These are phyloP conservation scores for Eremophila alpestris DNA, from an alignment of 2,797 vertebrate species.

Conservation along the genomic window DNA sequence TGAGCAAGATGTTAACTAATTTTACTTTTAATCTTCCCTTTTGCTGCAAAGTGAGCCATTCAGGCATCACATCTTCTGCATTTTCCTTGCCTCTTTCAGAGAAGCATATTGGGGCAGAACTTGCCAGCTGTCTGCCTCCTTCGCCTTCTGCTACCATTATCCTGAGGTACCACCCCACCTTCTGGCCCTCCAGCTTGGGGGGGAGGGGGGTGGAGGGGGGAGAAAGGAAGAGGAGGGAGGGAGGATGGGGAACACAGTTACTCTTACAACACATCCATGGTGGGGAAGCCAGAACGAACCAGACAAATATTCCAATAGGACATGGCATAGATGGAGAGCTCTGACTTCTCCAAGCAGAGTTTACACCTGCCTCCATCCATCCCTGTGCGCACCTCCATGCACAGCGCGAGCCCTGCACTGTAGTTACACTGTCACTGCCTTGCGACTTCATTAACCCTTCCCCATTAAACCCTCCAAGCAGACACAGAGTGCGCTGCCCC, in stretches of 20 bases:
- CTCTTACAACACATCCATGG: neutral
- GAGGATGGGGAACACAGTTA: neutral
- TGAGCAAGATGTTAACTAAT: slow-evolving; percentile 89
- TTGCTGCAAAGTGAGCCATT: slow-evolving; percentile 90
- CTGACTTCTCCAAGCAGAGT: neutral
- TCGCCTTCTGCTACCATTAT: slow-evolving; percentile 99
- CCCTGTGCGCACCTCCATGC: neutral
- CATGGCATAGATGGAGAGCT: neutral
- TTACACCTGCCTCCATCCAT: slow-evolving; percentile 31
- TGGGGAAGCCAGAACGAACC: neutral
- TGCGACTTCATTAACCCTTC: neutral
- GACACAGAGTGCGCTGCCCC: neutral
- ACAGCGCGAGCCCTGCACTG: neutral
- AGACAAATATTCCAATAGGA: neutral
- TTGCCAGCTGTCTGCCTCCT: slow-evolving; percentile 98
- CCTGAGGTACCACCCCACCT: slow-evolving; percentile 94
- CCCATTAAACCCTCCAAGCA: neutral
- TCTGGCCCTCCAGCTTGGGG: slow-evolving; percentile 93
- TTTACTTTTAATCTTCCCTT: slow-evolving; percentile 93
- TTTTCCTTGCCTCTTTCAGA: slow-evolving; percentile 98
- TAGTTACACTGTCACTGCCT: neutral
- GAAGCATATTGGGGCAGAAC: slow-evolving; percentile 99
- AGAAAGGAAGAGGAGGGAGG: neutral
- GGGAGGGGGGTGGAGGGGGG: slow-evolving; percentile 60
- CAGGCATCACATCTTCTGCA: slow-evolving; percentile 91